Conservation (phyloP, 2,113 vertebrate genomes). For the Podarcis raffonei region DNA sequence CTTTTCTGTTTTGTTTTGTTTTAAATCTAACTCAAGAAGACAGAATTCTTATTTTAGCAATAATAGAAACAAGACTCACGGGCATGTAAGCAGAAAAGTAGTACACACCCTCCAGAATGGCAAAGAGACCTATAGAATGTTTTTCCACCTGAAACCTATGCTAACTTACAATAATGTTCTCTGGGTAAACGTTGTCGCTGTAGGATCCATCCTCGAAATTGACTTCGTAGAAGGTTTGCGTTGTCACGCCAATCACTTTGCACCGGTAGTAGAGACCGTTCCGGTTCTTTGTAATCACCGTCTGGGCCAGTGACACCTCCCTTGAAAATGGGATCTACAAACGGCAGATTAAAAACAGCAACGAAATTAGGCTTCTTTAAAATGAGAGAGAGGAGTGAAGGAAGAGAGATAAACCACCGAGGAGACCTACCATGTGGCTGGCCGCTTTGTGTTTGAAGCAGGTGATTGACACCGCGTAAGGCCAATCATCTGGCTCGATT, state of each 20-base stretch:
- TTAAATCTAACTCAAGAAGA: too few species aligned
- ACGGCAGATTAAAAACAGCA: background rate
- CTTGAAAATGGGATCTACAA: slow-evolving; percentile 59
- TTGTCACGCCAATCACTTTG: slow-evolving; percentile 86
- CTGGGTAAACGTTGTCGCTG: slow-evolving; percentile 94
- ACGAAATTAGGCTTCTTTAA: background rate
- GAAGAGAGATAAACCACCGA: rapidly evolving
- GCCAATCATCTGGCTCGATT: slow-evolving; percentile 95
- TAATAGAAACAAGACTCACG: background rate
- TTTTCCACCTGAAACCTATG: background rate
- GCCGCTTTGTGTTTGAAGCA: slow-evolving; percentile 88
- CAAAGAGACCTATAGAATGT: background rate
- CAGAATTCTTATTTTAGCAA: background rate
- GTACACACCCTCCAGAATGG: rapidly evolving
- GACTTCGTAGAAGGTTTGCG: slow-evolving; percentile 92
- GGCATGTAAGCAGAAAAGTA: too few species aligned
- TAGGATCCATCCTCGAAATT: slow-evolving; percentile 97
- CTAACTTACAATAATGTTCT: slow-evolving; percentile 88
- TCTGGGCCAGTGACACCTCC: slow-evolving; percentile 84
- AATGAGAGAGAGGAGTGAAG: rapidly evolving
- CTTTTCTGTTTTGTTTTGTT: too few species aligned
- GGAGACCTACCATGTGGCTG: slow-evolving; percentile 72
- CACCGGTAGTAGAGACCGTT: slow-evolving; percentile 92
- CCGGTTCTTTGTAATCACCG: slow-evolving; percentile 88
- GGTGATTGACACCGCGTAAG: slow-evolving; percentile 92